A percentile compares a stretch with the other conserved stretches of the same genome.
phyloP scores from a whole-genome alignment of 2,797 vertebrate species.

The Pseudochirops corinnae region DNA sequence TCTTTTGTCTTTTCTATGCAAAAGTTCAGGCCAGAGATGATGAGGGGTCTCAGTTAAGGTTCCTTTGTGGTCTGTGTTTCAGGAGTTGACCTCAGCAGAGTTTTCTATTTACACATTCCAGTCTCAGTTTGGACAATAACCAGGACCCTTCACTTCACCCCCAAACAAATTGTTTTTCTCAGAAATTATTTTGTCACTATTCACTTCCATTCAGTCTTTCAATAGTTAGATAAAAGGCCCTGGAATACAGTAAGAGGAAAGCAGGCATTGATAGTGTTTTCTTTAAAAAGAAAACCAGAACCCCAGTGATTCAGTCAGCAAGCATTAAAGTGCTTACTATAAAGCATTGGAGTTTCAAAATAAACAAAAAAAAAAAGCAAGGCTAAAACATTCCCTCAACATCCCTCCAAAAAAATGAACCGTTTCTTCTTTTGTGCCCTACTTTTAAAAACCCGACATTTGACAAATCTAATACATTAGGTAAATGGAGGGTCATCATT shows the following conservation, averaged over 20 bases:
- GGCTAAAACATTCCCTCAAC: background rate
- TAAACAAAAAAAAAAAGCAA: background rate
- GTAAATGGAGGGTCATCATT: constrained; percentile 66
- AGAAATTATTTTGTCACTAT: no score
- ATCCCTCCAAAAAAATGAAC: background rate
- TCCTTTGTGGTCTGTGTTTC: no score
- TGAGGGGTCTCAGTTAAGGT: no score
- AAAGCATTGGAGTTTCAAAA: background rate
- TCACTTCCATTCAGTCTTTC: no score
- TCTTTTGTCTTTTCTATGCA: no score
- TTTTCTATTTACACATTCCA: no score
- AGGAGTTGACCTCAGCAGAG: no score
- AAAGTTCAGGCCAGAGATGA: no score
- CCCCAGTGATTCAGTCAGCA: background rate
- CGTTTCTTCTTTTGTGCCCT: background rate
- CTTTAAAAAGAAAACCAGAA: background rate
- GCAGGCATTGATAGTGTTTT: background rate
- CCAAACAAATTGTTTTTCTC: no score
- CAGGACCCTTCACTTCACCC: no score
- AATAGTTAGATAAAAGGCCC: no score
- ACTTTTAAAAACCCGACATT: background rate
- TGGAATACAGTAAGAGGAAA: background rate
- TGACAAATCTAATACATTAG: constrained; percentile 56
- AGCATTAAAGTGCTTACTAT: background rate
- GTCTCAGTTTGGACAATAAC: no score